Evolutionary conservation across 2,797 vertebrate species (phyloP), one percentile per base, ranked within the genome.

Genomic region (Podarcis siculus): DNA sequence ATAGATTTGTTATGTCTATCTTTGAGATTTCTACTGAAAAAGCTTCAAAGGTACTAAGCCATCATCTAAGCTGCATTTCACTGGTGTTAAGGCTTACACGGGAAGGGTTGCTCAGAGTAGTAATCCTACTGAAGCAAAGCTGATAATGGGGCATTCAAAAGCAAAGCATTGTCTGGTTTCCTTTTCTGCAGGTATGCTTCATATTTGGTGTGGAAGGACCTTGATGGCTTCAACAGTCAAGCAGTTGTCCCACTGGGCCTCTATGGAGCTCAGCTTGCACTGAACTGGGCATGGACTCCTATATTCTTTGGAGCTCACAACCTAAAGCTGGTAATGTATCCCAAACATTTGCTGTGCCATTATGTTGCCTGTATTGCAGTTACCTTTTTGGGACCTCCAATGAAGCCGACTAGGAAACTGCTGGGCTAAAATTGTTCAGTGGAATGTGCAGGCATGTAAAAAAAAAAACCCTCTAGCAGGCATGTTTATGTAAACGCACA

Each of bases 151-250:
- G 6, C 37, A 84, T 21, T 37, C 32, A 37, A 61, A 67, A 66
- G 32, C 45, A 39, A 3, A 67, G 10, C 32, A 10, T 73, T 89
- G 0, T 86, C 0, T 0, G 1, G 0, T 21, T 55, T 87, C 37
- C 72, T 82, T 94, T 90, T 86, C 64, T 90, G n/a, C 95, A 99
- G 98, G 19, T 98, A 98, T 2, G 98, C 97, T 72, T 99, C 98
- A 77, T 99, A 98, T 94, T 95, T 98, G 94, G 95, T 99, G 8
- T 99, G 98, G 98, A 98, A 97, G 5, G 98, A 98, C 87, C 97
- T 98, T 49, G 98, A 98, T 0, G 98, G 98, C 89, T 98, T 98
- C 87, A 97, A 93, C 80, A 94, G 97, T 90, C 96, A 97, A 37
- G 97, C 98, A 3, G 0, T 97, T 81, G 89, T 98, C 82, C 98